Conservation (phyloP, 2,797 vertebrate genomes). For the Characodon lateralis region DNA sequence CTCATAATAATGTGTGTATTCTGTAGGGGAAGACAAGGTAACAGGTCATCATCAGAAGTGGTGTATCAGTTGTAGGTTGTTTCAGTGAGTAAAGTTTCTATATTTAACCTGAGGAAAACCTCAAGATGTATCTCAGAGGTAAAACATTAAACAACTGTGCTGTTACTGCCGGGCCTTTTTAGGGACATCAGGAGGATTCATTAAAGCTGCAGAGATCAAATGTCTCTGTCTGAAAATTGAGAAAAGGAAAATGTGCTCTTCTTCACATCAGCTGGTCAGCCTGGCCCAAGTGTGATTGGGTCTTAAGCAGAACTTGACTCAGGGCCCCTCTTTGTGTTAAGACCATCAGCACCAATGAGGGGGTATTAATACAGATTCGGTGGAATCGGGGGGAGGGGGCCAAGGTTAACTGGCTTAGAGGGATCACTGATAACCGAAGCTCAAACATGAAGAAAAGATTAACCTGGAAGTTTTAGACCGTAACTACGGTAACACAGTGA, state of each 20-base stretch:
- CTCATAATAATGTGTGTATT: background rate
- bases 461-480: background rate
- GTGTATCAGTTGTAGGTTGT: conserved; percentile 36
- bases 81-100: conserved; percentile 28
- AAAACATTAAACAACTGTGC: conserved; percentile 2
- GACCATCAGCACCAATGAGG: no score
- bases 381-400: no score
- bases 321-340: no score
- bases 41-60: background rate
- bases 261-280: background rate
- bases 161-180: background rate
- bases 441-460: background rate
- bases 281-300: background rate
- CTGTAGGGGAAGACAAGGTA: background rate
- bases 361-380: no score
- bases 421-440: background rate
- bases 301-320: no score
- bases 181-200: conserved; percentile 15
- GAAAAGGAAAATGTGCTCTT: conserved; percentile 8
- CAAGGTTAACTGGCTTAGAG: background rate
- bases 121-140: conserved; percentile 4
- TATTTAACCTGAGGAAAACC: conserved; percentile 31
- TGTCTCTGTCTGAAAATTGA: conserved; percentile 53
- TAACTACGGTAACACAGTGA: background rate
- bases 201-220: conserved; percentile 34